Conservation (phyloP, 2,797 vertebrate species). For the Geotrypetes seraphini region DNA sequence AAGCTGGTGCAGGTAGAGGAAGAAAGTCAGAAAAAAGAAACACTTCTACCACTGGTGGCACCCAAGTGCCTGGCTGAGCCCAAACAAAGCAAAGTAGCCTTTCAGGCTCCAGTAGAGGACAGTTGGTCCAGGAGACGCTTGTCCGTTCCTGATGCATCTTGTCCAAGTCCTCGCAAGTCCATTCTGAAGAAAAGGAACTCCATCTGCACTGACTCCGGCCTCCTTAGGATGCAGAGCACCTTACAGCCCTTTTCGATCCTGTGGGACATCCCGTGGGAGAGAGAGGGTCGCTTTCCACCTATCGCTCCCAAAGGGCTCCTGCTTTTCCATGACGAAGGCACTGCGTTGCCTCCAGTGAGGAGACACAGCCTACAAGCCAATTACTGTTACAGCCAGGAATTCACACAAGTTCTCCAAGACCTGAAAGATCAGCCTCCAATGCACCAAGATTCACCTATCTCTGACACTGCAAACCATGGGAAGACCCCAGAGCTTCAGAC, state of each 20-base stretch:
- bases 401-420: neutral
- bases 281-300: slow-evolving; percentile 1
- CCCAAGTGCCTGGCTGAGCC: neutral
- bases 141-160: slow-evolving; percentile 2
- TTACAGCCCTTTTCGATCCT: neutral
- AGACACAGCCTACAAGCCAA: neutral
- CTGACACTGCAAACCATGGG: too few relatives aligned
- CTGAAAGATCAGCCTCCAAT: neutral
- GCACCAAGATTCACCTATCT: too few relatives aligned
- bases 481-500: too few relatives aligned
- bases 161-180: neutral
- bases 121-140: neutral
- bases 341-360: neutral
- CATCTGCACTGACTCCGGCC: neutral
- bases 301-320: neutral
- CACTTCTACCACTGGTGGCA: neutral
- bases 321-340: slow-evolving; percentile 1
- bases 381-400: slow-evolving; percentile 7
- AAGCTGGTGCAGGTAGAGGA: too few relatives aligned
- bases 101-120: neutral
- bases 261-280: neutral
- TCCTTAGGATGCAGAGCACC: neutral
- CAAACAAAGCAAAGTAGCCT: neutral
- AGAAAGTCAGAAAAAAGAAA: too few relatives aligned
- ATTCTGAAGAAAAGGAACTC: slow-evolving; percentile 10